These are phyloP conservation scores for Parus major DNA, from an alignment of 2,113 vertebrate genomes.

Conservation along the genomic window DNA sequence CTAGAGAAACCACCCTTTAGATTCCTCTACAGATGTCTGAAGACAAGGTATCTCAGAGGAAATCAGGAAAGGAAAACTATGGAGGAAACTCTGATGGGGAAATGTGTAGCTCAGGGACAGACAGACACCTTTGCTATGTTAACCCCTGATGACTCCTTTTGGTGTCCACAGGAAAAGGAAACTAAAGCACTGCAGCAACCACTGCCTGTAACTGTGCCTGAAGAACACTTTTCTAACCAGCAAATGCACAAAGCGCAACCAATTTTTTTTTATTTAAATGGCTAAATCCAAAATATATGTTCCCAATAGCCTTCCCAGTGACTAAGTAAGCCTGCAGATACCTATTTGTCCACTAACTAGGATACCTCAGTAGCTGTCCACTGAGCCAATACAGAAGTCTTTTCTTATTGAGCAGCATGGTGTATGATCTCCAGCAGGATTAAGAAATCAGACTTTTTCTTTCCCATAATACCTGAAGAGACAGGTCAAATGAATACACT, in stretches of 20 bases:
- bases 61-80: background rate
- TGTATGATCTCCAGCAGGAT: background rate
- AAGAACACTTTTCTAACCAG: background rate
- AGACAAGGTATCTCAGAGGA: background rate
- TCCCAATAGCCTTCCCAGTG: background rate
- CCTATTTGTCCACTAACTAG: background rate
- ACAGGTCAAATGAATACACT: background rate
- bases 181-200: background rate
- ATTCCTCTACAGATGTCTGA: background rate
- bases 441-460: background rate
- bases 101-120: background rate
- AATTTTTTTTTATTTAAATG: background rate
- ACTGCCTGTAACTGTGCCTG: background rate
- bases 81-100: background rate
- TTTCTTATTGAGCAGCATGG: background rate
- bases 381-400: background rate
- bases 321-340: background rate
- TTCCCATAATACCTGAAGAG: background rate
- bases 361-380: background rate
- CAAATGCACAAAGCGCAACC: background rate
- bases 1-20: background rate
- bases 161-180: rapidly evolving
- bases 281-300: background rate
- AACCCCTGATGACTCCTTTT: background rate
- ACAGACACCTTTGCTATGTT: background rate